Percentiles rank a stretch among this genome's conserved stretches.
phyloP scores from a whole-genome alignment of 2,888 invertebrate genomes.

The Venusia cambrica region DNA sequence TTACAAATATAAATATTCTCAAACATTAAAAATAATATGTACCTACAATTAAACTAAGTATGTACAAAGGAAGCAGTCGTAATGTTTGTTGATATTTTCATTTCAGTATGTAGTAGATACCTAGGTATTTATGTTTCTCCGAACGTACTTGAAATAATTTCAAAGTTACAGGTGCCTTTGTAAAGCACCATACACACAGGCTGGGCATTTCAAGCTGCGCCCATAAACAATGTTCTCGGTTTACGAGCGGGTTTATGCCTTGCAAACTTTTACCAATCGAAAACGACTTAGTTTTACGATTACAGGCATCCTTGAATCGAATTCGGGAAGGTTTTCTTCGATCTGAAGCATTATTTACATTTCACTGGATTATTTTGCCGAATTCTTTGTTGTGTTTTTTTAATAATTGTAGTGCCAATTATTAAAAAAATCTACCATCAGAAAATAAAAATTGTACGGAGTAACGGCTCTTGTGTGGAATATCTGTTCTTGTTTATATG shows the following conservation, averaged over 20 bases:
- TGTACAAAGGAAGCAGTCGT: too few species aligned
- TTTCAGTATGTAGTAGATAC: too few species aligned
- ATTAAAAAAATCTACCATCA: too few species aligned
- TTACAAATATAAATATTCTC: too few species aligned
- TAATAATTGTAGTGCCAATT: too few species aligned
- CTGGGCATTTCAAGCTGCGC: constrained; percentile 20
- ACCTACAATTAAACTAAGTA: too few species aligned
- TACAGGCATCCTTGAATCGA: constrained; percentile 36
- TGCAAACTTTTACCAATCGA: constrained; percentile 57
- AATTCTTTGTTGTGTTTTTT: constrained; percentile 2
- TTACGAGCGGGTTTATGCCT: constrained; percentile 46
- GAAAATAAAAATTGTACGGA: too few species aligned
- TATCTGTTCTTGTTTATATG: too few species aligned
- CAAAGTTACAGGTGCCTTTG: constrained; percentile 13
- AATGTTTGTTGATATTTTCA: too few species aligned
- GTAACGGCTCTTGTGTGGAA: too few species aligned
- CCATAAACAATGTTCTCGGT: constrained; percentile 48
- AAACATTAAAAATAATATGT: too few species aligned
- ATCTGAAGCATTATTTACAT: constrained; percentile 13
- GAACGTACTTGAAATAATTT: constrained; percentile 3
- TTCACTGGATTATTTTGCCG: neutral
- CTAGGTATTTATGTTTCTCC: too few species aligned
- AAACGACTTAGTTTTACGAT: constrained; percentile 53
- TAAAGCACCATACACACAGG: constrained; percentile 14
- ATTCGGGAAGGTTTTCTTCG: constrained; percentile 12